phyloP scores from a whole-genome alignment of 2,888 invertebrate species.

The Patella pellucida region DNA sequence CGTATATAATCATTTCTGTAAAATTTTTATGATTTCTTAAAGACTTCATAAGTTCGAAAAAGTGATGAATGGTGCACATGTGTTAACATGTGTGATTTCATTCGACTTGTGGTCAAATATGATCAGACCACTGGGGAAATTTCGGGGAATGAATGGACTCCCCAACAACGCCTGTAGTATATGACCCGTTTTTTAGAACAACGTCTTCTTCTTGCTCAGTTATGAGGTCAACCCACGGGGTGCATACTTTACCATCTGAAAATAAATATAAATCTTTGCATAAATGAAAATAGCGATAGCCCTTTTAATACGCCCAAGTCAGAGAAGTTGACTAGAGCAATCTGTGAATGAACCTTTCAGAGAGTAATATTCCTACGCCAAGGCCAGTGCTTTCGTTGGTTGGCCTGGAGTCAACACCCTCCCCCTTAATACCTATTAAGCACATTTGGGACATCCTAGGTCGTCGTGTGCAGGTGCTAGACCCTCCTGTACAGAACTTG shows the following conservation, averaged over 20 bases:
- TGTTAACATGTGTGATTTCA: constrained; percentile 1
- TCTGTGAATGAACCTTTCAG: too few relatives aligned
- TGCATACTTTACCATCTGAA: constrained; percentile 1
- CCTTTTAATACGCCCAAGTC: too few relatives aligned
- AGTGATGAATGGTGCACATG: not conserved
- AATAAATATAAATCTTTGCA: not conserved
- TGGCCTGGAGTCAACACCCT: too few relatives aligned
- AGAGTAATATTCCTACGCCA: too few relatives aligned
- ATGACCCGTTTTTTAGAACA: not conserved
- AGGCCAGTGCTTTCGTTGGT: too few relatives aligned
- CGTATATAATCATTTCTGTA: not conserved
- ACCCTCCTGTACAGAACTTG: too few relatives aligned
- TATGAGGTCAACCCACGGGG: constrained; percentile 2
- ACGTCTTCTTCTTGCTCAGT: not conserved
- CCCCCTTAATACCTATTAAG: too few relatives aligned
- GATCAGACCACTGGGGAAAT: not conserved
- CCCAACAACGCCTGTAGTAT: constrained; percentile 3
- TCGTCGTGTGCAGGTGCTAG: too few relatives aligned
- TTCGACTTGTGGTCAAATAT: constrained; percentile 1
- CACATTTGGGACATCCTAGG: too few relatives aligned
- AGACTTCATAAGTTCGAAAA: not conserved
- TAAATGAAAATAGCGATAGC: not conserved
- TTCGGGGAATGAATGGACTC: constrained; percentile 3
- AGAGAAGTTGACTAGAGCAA: too few relatives aligned
- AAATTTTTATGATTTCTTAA: not conserved